phyloP scores from a whole-genome alignment of 2,113 vertebrate genomes.

The Clarias magur region DNA sequence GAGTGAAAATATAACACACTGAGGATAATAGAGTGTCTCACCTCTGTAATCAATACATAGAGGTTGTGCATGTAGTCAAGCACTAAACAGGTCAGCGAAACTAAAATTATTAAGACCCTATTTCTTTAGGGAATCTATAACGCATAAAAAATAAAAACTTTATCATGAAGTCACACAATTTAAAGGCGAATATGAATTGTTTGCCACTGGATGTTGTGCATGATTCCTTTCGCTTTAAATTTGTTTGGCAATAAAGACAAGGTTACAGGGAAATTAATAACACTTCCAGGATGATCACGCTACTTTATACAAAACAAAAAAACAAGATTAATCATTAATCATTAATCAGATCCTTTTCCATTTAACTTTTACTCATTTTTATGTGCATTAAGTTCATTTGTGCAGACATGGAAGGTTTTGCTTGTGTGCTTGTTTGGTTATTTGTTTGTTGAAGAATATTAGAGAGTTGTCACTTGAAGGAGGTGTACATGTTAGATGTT shows the following conservation, averaged over 20 bases:
- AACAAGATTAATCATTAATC: too few relatives aligned
- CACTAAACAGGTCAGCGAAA: neutral
- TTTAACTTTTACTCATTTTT: too few relatives aligned
- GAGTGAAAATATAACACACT: slow-evolving; percentile 24
- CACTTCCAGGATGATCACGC: neutral
- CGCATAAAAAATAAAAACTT: neutral
- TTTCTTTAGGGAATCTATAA: neutral
- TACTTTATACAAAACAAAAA: neutral
- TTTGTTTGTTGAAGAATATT: neutral
- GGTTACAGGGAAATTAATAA: neutral
- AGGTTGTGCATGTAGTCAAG: slow-evolving; percentile 2
- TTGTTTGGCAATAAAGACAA: neutral
- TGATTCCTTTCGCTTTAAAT: neutral
- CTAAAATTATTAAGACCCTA: neutral
- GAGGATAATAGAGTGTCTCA: slow-evolving; percentile 26
- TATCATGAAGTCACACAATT: neutral
- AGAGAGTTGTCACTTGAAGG: neutral
- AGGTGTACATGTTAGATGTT: neutral
- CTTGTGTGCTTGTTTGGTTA: too few relatives aligned
- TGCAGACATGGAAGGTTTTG: neutral
- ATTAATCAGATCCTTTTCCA: too few relatives aligned
- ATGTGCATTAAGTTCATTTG: neutral
- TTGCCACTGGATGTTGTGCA: neutral
- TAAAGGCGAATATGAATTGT: neutral
- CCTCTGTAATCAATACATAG: neutral